Conservation (phyloP, 2,888 invertebrate species). For the Herminia tarsipennalis region DNA sequence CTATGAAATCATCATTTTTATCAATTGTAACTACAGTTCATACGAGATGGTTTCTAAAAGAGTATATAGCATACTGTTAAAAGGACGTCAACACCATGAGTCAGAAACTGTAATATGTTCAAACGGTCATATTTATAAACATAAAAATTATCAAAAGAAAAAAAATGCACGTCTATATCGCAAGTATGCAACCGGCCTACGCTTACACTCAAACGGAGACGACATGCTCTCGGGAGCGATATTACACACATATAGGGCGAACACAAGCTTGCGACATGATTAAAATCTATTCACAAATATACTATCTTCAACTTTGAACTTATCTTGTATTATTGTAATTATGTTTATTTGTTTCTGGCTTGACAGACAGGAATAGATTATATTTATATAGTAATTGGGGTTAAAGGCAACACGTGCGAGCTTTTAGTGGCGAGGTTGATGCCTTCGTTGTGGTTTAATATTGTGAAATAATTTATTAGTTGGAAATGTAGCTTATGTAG, state of each 20-base stretch:
- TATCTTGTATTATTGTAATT: background rate
- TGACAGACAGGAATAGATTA: background rate
- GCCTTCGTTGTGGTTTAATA: background rate
- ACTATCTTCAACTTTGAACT: constrained; percentile 20
- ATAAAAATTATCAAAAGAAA: too few species aligned
- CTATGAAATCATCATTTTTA: too few species aligned
- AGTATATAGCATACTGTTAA: too few species aligned
- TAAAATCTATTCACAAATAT: constrained; percentile 39
- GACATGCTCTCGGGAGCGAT: constrained; percentile 16
- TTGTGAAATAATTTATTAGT: too few species aligned
- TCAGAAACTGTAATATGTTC: too few species aligned
- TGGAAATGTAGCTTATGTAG: too few species aligned
- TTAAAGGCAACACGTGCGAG: background rate
- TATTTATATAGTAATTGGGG: background rate
- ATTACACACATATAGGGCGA: constrained; percentile 11
- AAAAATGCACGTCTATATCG: too few species aligned
- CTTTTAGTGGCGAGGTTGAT: constrained; percentile 2
- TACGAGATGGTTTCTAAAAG: too few species aligned
- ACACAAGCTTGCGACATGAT: constrained; percentile 28
- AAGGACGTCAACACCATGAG: too few species aligned
- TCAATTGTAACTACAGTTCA: too few species aligned
- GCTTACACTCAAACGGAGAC: constrained; percentile 24
- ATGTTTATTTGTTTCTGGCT: background rate
- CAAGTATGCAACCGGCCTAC: constrained; percentile 8
- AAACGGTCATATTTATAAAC: too few species aligned